Conservation (phyloP, 2,888 invertebrate genomes). For the Chrysotoxum bicinctum region DNA sequence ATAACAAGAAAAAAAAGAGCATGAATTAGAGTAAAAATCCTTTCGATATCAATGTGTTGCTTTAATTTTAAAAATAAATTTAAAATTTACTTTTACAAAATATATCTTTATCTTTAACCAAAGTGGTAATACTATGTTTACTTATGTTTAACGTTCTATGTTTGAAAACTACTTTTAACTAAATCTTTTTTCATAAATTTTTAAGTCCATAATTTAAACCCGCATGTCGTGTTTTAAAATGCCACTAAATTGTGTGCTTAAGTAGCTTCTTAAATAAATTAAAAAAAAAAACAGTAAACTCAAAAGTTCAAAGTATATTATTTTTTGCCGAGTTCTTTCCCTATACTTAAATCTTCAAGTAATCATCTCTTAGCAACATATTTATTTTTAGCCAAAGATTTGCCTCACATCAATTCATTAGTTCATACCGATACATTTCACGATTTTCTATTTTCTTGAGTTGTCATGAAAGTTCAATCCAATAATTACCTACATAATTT, state of each 20-base stretch:
- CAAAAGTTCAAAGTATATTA: background rate
- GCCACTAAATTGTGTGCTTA: slow-evolving; percentile 53
- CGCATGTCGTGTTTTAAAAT: slow-evolving; percentile 52
- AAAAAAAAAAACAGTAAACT: background rate
- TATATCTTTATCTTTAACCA: background rate
- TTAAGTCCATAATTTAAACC: background rate
- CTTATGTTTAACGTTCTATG: slow-evolving; percentile 24
- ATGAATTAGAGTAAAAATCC: slow-evolving; percentile 68
- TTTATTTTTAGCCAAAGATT: slow-evolving; percentile 13
- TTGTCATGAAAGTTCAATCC: background rate
- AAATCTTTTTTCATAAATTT: background rate
- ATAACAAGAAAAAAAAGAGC: slow-evolving; percentile 30
- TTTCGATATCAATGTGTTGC: slow-evolving; percentile 66
- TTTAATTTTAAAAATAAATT: slow-evolving; percentile 7
- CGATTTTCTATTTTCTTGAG: slow-evolving; percentile 14
- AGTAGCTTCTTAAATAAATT: slow-evolving; percentile 25
- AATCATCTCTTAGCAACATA: background rate
- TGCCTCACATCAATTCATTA: background rate
- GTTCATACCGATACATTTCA: slow-evolving; percentile 14
- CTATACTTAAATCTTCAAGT: slow-evolving; percentile 24
- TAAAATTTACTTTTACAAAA: background rate
- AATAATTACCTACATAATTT: background rate
- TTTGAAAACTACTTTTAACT: background rate
- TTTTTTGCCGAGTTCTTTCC: slow-evolving; percentile 13
- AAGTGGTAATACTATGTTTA: slow-evolving; percentile 48